Conservation (phyloP, 1,140 invertebrate genomes). For the Ostrea edulis region DNA sequence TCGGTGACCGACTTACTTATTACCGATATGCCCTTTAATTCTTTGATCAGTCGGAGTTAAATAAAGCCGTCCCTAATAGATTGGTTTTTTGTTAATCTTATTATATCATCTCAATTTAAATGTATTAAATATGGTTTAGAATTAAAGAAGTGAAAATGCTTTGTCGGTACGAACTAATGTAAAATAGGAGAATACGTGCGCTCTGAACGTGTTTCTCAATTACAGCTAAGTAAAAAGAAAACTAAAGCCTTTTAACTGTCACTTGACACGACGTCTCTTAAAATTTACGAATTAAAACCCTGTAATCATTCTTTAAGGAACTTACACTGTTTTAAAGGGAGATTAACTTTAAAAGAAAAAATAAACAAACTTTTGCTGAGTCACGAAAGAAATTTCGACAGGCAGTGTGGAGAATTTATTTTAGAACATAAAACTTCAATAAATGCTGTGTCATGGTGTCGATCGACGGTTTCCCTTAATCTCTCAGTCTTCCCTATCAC, state of each 20-base stretch:
- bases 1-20: slow-evolving; percentile 29
- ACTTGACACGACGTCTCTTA: background rate
- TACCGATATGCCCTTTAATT: slow-evolving; percentile 20
- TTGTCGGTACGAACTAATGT: background rate
- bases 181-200: background rate
- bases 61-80: background rate
- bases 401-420: slow-evolving; percentile 1
- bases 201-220: background rate
- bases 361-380: slow-evolving; percentile 1
- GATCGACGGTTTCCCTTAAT: background rate
- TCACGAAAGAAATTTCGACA: slow-evolving; percentile 29
- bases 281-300: background rate
- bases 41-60: slow-evolving; percentile 4
- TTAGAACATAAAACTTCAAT: slow-evolving; percentile 12
- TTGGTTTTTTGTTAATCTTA: slow-evolving; percentile 28
- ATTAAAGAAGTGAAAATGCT: background rate
- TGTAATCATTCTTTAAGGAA: background rate
- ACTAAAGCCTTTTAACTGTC: background rate
- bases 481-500: background rate
- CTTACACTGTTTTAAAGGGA: background rate
- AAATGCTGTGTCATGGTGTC: slow-evolving; percentile 19
- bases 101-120: slow-evolving; percentile 34
- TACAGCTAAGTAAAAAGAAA: background rate
- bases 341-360: slow-evolving; percentile 14
- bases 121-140: background rate